Base-by-base conservation (phyloP, 2,797 vertebrate genomes). In the Platyrinchus mystaceus region DNA sequence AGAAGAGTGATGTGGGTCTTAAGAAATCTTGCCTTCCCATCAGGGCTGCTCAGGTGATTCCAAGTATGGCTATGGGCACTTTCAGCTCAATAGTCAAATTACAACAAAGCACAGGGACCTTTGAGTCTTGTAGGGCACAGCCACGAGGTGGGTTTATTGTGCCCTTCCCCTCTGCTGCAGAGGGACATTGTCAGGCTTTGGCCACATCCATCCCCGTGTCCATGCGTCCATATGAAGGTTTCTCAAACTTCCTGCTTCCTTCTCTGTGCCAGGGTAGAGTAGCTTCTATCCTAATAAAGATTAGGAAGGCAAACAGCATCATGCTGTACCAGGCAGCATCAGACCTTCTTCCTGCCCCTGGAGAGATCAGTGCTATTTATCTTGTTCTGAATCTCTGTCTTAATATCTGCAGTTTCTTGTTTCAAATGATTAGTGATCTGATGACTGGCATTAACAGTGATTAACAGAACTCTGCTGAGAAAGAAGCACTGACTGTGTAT, bases 381-480 rank as follows among this genome's bases (percentile, higher is more conserved):
- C 78, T 94, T 79, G 39, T 69, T 89, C 79, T 62, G 73, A 87
- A 74, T 91, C 62, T 89, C 81, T 93, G n/a, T 70, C 80, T 92
- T 83, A 89, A 59, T 96, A 94, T 85, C 87, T 93, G 53, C 75
- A 85, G 81, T 73, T 94, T 95, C 94, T 96, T 95, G 82, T 95
- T 96, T 93, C 87, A 85, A 93, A 86, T 94, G 80, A 94, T 96
- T 84, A 94, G 93, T 74, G 90, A 79, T 89, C 83, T 95, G 92
- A 94, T 93, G 86, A 82, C 68, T 92, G 50, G 46, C 64, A 82
- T 96, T 96, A 96, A 15, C 60, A 75, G 77, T 77, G 88, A 95
- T 94, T 91, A 95, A 70, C 71, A 94, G 83, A 86, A 62, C 58
- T 90, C 58, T 94, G 84, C 77, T 84, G 78, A 91, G 71, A 36